phyloP scores from a whole-genome alignment of 2,888 invertebrate species.

The Fragum fragum region DNA sequence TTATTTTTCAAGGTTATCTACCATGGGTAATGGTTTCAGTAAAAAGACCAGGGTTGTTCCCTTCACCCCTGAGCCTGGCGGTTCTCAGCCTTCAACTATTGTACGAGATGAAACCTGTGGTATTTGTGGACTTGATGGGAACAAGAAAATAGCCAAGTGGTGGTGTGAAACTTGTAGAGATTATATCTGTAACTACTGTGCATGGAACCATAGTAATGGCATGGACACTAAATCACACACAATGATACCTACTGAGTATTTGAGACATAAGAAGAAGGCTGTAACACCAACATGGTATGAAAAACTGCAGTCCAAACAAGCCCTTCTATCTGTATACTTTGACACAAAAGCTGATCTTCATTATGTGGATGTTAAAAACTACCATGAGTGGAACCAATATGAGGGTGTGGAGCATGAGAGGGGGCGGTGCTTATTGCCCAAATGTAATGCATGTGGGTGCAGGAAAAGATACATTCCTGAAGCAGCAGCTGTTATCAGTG shows the following conservation, averaged over 20 bases:
- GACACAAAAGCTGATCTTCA: slow-evolving; percentile 53
- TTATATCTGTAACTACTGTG: slow-evolving; percentile 52
- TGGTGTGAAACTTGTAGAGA: slow-evolving; percentile 53
- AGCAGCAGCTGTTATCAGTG: slow-evolving; percentile 43
- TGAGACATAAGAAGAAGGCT: slow-evolving; percentile 27
- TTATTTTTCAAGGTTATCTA: background rate
- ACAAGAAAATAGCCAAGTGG: slow-evolving; percentile 51
- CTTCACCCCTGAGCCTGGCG: slow-evolving; percentile 20
- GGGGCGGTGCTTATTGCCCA: slow-evolving; percentile 42
- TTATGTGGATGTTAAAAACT: slow-evolving; percentile 44
- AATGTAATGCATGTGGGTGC: slow-evolving; percentile 36
- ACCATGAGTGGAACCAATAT: slow-evolving; percentile 44
- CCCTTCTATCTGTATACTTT: slow-evolving; percentile 37
- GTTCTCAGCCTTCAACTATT: slow-evolving; percentile 22
- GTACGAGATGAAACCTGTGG: slow-evolving; percentile 12
- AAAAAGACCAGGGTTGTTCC: slow-evolving; percentile 23
- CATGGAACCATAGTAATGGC: slow-evolving; percentile 48
- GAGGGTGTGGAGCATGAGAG: slow-evolving; percentile 43
- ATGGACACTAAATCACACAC: slow-evolving; percentile 31
- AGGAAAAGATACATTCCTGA: slow-evolving; percentile 41
- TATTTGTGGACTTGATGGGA: slow-evolving; percentile 46
- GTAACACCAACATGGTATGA: slow-evolving; percentile 31
- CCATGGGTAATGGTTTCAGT: slow-evolving; percentile 50
- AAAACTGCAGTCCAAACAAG: slow-evolving; percentile 40
- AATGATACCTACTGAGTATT: slow-evolving; percentile 21